Base-by-base conservation (phyloP, 2,797 vertebrate genomes). In the Chaetodon trifasciatus region DNA sequence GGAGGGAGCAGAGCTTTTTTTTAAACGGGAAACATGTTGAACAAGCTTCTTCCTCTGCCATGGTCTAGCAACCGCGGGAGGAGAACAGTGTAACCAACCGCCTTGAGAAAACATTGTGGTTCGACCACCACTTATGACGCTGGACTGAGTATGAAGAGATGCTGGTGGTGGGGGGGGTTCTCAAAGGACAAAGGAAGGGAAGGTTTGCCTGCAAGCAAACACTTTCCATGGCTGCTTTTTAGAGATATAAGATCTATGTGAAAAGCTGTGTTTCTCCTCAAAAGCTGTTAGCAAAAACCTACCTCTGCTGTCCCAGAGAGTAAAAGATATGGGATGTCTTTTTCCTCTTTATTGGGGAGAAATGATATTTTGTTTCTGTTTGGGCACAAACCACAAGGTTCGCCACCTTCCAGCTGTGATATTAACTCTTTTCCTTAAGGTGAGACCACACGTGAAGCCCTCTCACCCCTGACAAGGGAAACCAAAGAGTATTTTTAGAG, bases 401-500 rank as follows among this genome's bases (percentile, higher is more conserved):
- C 49, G 68, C 92, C 83, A 72, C 85, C 76, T 88, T 87, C 90
- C 95, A 96, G 94, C 95, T 96, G 95, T 94, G 90, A 94, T 91
- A 93, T 93, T 93, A 95, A 91, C 85, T 88, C 79, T 84, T 86
- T 91, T 87, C 79, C 86, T 77, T 82, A 91, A 94, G 92, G 88
- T 92, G 85, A 94, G 95, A 96, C 96, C 95, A 96, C 95, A 96
- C 94, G 91, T 93, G 93, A 91, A 91, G 94, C 89, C 92, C 91
- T 93, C 91, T 92, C 84, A 94, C 93, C 89, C 87, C 86, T 78
- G 83, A 86, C 63, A 85, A 79, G 81, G 78, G 61, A 91, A 91
- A 88, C 88, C 79, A 2, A 32, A 78, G 81, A 86, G 86, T 93
- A 94, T 92, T 93, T 94, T 94, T 93, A 88, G 92, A 88, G 67